These are phyloP conservation scores for Actinia equina DNA, from an alignment of 64 coral and sea anemone genomes.

Conservation along the genomic window DNA sequence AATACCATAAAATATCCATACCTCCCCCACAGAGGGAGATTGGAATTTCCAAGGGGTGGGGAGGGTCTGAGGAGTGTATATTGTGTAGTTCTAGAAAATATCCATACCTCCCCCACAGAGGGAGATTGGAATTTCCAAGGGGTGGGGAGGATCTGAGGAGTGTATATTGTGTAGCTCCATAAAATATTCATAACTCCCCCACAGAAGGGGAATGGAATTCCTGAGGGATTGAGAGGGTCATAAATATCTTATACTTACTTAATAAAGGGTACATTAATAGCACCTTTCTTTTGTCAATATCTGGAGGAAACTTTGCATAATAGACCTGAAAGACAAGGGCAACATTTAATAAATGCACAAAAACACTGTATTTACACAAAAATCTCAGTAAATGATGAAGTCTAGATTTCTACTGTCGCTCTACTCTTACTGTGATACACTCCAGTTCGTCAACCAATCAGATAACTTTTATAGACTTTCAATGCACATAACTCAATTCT, in stretches of 20 bases:
- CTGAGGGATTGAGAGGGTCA: not conserved
- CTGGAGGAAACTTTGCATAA: slow-evolving; percentile 96
- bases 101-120: not conserved
- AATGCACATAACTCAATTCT: too few species aligned
- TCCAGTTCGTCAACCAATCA: too few species aligned
- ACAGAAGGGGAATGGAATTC: not conserved
- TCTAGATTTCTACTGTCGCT: too few species aligned
- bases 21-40: not conserved
- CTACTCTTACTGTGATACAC: too few species aligned
- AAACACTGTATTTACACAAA: too few species aligned
- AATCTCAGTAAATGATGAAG: too few species aligned
- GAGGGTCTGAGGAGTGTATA: not conserved
- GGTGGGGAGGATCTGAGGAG: not conserved
- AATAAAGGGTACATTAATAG: slow-evolving; percentile 94
- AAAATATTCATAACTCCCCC: too few species aligned
- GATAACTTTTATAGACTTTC: too few species aligned
- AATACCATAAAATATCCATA: not conserved
- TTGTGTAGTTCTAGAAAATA: not conserved
- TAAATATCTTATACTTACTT: slow-evolving; percentile 53
- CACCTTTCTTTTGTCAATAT: slow-evolving; percentile 87
- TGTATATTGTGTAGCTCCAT: not conserved
- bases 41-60: not conserved
- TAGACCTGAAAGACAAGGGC: slow-evolving; percentile 64
- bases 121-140: too few species aligned
- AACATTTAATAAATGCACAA: not conserved